Percentiles rank a stretch among this genome's conserved stretches.
phyloP scores from a whole-genome alignment of 2,797 vertebrate genomes.

The Sebastes elongatus region DNA sequence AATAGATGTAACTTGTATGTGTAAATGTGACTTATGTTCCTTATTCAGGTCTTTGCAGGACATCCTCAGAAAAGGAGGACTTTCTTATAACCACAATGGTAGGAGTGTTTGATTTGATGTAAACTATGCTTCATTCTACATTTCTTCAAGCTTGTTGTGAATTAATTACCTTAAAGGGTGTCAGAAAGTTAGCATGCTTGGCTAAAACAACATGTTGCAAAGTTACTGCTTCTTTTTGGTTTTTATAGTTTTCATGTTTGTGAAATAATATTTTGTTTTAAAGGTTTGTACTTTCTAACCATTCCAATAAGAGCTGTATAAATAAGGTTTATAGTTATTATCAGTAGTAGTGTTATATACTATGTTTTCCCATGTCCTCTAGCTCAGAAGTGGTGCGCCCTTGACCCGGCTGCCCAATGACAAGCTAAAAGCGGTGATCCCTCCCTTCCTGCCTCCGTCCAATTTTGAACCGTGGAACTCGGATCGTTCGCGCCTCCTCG shows the following conservation, averaged over 20 bases:
- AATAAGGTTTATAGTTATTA: neutral
- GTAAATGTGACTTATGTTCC: neutral
- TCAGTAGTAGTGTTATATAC: neutral
- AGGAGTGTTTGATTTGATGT: slow-evolving; percentile 42
- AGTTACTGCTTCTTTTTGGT: neutral
- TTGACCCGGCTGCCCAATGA: slow-evolving; percentile 93
- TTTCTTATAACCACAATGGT: slow-evolving; percentile 94
- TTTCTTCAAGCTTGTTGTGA: neutral
- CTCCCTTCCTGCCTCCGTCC: slow-evolving; percentile 95
- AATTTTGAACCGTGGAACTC: slow-evolving; percentile 97
- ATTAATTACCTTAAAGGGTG: neutral
- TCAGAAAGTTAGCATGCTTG: neutral
- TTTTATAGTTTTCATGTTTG: neutral
- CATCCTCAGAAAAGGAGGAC: slow-evolving; percentile 87
- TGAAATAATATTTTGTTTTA: neutral
- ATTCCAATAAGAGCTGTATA: fast-evolving
- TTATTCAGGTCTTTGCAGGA: slow-evolving; percentile 84
- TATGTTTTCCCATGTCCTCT: neutral
- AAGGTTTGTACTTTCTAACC: neutral
- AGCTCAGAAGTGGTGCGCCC: slow-evolving; percentile 93
- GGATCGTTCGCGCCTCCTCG: slow-evolving; percentile 84
- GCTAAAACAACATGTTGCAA: neutral
- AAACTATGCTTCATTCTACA: neutral
- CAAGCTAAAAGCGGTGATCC: slow-evolving; percentile 97
- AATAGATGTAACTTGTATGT: neutral